Percentiles rank a stretch among this genome's conserved stretches.
These are phyloP conservation scores for Oscheius onirici DNA, from an alignment of 2,888 invertebrate genomes.

Conservation along the genomic window DNA sequence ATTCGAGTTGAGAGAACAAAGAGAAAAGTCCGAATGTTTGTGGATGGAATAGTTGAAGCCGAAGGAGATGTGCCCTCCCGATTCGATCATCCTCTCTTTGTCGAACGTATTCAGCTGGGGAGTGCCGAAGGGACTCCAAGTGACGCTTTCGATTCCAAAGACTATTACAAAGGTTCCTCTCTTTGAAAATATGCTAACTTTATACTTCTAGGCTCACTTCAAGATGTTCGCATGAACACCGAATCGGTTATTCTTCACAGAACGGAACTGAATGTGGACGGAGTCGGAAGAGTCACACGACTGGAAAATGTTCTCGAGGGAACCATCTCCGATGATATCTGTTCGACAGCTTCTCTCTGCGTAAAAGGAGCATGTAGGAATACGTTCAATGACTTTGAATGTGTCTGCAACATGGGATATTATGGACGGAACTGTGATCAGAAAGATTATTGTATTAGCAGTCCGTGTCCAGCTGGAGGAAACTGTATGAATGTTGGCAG, in stretches of 20 bases:
- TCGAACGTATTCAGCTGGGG: conserved; percentile 64
- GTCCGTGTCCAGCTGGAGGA: conserved; percentile 53
- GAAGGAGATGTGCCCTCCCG: conserved; percentile 52
- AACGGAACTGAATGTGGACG: conserved; percentile 42
- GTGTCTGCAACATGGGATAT: conserved; percentile 60
- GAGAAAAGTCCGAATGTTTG: conserved; percentile 46
- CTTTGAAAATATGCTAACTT: too few species aligned
- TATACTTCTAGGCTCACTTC: conserved; percentile 56
- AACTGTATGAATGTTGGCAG: conserved; percentile 56
- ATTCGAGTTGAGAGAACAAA: conserved; percentile 45
- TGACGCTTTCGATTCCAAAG: conserved; percentile 39
- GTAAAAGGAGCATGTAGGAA: conserved; percentile 88
- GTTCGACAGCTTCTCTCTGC: conserved; percentile 77
- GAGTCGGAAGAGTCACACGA: conserved; percentile 50
- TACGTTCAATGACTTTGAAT: conserved; percentile 77
- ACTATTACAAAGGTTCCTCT: conserved; percentile 44
- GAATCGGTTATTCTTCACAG: conserved; percentile 58
- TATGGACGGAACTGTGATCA: conserved; percentile 54
- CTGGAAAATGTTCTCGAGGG: conserved; percentile 63
- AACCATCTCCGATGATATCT: conserved; percentile 65
- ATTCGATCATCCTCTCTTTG: conserved; percentile 65
- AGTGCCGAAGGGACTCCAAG: conserved; percentile 38
- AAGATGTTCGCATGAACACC: conserved; percentile 67
- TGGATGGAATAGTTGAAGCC: conserved; percentile 54
- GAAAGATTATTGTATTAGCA: conserved; percentile 54